Evolutionary conservation across 2,888 invertebrate species (phyloP).

Genomic region (Pandemis heparana): DNA sequence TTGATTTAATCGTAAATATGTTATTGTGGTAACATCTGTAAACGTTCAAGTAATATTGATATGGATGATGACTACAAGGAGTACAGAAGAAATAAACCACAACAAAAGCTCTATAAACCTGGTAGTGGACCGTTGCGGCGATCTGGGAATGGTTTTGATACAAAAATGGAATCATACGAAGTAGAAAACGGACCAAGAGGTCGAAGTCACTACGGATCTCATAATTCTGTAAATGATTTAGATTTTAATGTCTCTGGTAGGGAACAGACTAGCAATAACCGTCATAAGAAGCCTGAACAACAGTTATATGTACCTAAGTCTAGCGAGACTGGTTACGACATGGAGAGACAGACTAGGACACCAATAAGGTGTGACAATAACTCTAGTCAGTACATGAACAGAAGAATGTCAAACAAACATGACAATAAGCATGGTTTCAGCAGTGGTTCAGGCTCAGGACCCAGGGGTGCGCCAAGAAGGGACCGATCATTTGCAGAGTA

Average conservation of each 20-base stretch:
- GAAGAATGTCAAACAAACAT: slow-evolving; percentile 69
- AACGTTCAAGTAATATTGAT: slow-evolving; percentile 66
- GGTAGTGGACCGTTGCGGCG: slow-evolving; percentile 91
- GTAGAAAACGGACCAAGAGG: slow-evolving; percentile 65
- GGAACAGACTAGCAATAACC: slow-evolving; percentile 61
- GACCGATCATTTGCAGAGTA: slow-evolving; percentile 70
- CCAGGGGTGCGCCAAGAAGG: slow-evolving; percentile 67
- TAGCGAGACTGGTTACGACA: slow-evolving; percentile 67
- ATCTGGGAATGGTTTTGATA: slow-evolving; percentile 86
- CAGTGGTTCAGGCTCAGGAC: slow-evolving; percentile 64
- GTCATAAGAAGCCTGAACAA: slow-evolving; percentile 79
- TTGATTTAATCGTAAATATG: slow-evolving; percentile 53
- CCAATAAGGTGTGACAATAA: slow-evolving; percentile 67
- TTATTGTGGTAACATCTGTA: slow-evolving; percentile 59
- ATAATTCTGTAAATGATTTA: slow-evolving; percentile 73
- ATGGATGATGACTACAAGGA: slow-evolving; percentile 86
- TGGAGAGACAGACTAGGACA: slow-evolving; percentile 67
- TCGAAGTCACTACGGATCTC: slow-evolving; percentile 73
- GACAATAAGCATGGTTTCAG: slow-evolving; percentile 63
- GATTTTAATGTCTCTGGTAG: slow-evolving; percentile 57
- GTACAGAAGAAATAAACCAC: slow-evolving; percentile 88
- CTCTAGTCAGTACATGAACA: slow-evolving; percentile 77
- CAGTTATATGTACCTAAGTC: slow-evolving; percentile 76
- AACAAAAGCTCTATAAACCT: slow-evolving; percentile 90
- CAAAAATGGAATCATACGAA: slow-evolving; percentile 81